phyloP scores from a whole-genome alignment of 2,113 vertebrate species.

The Henicopernis longicauda region DNA sequence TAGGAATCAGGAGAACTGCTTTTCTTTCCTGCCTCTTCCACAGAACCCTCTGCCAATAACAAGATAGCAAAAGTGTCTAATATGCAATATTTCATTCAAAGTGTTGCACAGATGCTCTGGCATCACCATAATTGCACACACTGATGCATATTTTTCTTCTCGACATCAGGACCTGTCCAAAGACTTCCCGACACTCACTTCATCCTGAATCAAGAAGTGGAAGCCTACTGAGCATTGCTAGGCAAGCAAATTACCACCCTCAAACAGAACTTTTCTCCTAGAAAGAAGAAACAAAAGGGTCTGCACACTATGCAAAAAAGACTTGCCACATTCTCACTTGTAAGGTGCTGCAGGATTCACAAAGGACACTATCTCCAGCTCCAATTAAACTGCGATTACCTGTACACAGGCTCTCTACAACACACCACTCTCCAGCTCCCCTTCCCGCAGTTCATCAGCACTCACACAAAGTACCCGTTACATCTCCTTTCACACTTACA shows the following conservation, averaged over 20 bases:
- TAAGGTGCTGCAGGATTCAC: not conserved
- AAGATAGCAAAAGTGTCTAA: not conserved
- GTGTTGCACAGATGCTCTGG: not conserved
- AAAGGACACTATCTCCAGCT: not conserved
- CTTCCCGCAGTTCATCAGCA: not conserved
- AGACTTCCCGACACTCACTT: not conserved
- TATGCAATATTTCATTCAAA: not conserved
- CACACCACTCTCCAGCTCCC: not conserved
- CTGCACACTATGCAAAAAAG: not conserved
- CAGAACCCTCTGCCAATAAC: not conserved
- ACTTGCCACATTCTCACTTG: not conserved
- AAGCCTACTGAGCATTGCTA: not conserved
- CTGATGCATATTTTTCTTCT: not conserved
- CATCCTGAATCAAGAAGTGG: not conserved
- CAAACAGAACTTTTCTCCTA: not conserved
- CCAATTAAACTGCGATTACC: not conserved
- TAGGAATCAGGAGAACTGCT: not conserved
- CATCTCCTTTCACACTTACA: not conserved
- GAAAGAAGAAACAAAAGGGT: not conserved
- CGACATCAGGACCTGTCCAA: not conserved
- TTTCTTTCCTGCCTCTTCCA: not conserved
- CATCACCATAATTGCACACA: not conserved
- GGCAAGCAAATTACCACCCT: not conserved
- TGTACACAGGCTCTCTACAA: not conserved
- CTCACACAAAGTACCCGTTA: not conserved